Evolutionary conservation across 2,888 invertebrate species (phyloP), one percentile per base, ranked within the genome.

Genomic region (Orchesella flavescens): DNA sequence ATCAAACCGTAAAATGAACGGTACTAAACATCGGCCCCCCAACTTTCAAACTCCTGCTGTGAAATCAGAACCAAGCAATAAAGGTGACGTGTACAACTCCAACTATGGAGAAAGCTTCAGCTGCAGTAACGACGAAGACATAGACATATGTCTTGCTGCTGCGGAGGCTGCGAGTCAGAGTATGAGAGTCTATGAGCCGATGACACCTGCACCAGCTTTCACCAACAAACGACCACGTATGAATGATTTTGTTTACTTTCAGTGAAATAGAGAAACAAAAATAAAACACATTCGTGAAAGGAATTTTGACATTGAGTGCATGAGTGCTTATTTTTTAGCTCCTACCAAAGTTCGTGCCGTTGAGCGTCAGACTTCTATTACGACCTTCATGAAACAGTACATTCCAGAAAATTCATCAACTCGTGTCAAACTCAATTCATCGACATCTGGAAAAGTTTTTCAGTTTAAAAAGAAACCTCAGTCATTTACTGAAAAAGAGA

Each of bases 271-370:
- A 4, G 34, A 34, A 34, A 34, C 34, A 34, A 34, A 34, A 34
- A 34, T 7, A 34, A 34, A 2, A 4, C 34, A 4, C 34, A 34
- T 34, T 7, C 7, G 34, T 34, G 3, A 34, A 34, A 34, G n/a
- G 34, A 34, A 34, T 34, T 34, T 34, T 34, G 3, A 34, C 34
- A 34, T 34, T 34, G 2, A 4, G 34, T 34, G 34, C 7, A 34
- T 34, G 34, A 34, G 34, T 34, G 34, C 7, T 34, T 34, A 34
- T 7, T 34, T 34, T 34, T 7, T 59, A 75, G 74, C 74, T 17
- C 80, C 80, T 9, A 21, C 75, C 7, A 81, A 81, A 69, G 61
- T 81, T 63, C 81, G 75, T 49, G 68, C 21, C 4, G 21, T 81
- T 5, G 81, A 81, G n/a, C 66, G 68, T 15, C 81, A 81, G 34